Percentiles rank a stretch among this genome's conserved stretches.
These are phyloP conservation scores for Tortrix viridana DNA, from an alignment of 2,888 invertebrate species.

Conservation along the genomic window DNA sequence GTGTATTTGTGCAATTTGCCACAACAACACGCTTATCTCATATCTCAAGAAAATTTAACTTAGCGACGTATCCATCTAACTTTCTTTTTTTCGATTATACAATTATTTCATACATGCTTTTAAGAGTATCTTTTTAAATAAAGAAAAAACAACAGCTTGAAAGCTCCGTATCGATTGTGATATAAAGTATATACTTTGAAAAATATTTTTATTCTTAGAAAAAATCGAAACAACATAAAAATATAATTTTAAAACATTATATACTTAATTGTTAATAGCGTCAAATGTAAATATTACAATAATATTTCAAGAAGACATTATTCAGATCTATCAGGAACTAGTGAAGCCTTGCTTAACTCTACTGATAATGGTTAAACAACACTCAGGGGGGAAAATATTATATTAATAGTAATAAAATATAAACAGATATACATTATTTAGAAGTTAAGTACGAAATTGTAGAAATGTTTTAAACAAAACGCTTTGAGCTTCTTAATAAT, in stretches of 20 bases:
- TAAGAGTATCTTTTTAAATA: constrained; percentile 30
- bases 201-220: constrained; percentile 62
- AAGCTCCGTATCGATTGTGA: constrained; percentile 82
- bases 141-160: constrained; percentile 58
- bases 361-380: constrained; percentile 8
- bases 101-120: constrained; percentile 79
- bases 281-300: constrained; percentile 38
- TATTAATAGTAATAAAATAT: background rate
- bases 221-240: constrained; percentile 39
- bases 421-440: background rate
- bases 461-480: constrained; percentile 35
- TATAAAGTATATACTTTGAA: constrained; percentile 44
- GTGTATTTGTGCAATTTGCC: no score
- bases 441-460: constrained; percentile 44
- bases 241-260: constrained; percentile 55
- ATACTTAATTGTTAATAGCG: constrained; percentile 50
- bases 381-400: background rate
- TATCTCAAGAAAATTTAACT: background rate
- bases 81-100: background rate
- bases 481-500: constrained; percentile 46
- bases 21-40: no score
- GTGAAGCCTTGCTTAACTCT: constrained; percentile 19
- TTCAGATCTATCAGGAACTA: constrained; percentile 33
- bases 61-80: background rate
- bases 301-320: constrained; percentile 14